phyloP scores from a whole-genome alignment of 2,797 vertebrate species.

The Ceyx erithaca region DNA sequence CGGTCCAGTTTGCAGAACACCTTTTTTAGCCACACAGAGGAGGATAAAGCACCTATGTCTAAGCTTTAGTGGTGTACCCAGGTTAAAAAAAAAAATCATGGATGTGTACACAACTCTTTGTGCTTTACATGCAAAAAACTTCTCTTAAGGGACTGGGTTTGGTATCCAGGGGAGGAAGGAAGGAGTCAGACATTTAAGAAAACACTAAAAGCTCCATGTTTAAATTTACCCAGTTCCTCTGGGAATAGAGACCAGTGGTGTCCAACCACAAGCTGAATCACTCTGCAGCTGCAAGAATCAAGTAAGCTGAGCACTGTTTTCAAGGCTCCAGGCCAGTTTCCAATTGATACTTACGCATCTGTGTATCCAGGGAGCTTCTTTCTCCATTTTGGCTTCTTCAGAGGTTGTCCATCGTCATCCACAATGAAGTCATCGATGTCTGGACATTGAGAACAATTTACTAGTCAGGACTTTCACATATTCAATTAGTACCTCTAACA shows the following conservation, averaged over 20 bases:
- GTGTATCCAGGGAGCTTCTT: constrained; percentile 98
- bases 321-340: not conserved
- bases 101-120: not conserved
- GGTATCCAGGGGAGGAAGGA: not conserved
- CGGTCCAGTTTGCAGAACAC: not conserved
- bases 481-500: not conserved
- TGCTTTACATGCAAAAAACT: not conserved
- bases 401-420: constrained; percentile 97
- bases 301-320: not conserved
- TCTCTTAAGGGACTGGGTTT: not conserved
- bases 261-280: constrained; percentile 13
- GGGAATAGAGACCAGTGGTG: not conserved
- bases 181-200: not conserved
- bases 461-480: not conserved
- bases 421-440: constrained; percentile 99
- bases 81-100: not conserved
- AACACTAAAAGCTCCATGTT: not conserved
- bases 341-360: constrained; percentile 89
- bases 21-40: not conserved
- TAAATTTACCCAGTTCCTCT: not conserved
- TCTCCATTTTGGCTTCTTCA: constrained; percentile 94
- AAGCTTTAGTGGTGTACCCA: not conserved
- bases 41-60: not conserved
- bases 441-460: constrained; percentile 55
- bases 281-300: not conserved